Evolutionary conservation across 2,888 invertebrate species (phyloP).

Genomic region (Eueremaeus valkanovi): DNA sequence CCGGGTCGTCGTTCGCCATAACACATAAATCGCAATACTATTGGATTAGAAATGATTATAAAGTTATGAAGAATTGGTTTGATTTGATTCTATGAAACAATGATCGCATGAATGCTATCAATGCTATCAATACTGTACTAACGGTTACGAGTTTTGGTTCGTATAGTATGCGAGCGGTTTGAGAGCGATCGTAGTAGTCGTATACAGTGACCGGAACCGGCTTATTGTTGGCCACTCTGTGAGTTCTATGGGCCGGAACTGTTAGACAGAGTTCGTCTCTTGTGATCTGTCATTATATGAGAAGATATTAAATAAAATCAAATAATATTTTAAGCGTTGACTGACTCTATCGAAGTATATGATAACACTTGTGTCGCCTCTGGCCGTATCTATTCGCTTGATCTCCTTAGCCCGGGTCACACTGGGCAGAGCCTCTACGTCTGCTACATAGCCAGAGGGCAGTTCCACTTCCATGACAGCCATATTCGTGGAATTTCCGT

Average conservation of each 20-base stretch:
- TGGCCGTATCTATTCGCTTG: constrained; percentile 65
- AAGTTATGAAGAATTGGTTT: neutral
- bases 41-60: neutral
- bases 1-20: neutral
- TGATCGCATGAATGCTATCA: neutral
- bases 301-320: neutral
- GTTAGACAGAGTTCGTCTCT: constrained; percentile 47
- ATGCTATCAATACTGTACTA: neutral
- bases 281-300: constrained; percentile 14
- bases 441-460: constrained; percentile 85
- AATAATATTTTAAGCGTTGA: neutral
- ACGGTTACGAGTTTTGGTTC: constrained; percentile 44
- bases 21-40: constrained; percentile 15
- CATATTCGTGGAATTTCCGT: constrained; percentile 67
- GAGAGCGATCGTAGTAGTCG: constrained; percentile 48
- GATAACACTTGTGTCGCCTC: constrained; percentile 63
- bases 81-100: neutral
- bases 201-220: constrained; percentile 48
- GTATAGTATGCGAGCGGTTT: constrained; percentile 47
- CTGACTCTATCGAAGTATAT: constrained; percentile 68
- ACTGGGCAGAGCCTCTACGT: constrained; percentile 61
- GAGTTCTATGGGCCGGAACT: constrained; percentile 47
- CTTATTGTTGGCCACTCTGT: constrained; percentile 47
- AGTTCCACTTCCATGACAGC: constrained; percentile 82
- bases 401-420: constrained; percentile 51